Evolutionary conservation across 1,140 invertebrate genomes (phyloP).

Genomic region (Macrostomum lignano): DNA sequence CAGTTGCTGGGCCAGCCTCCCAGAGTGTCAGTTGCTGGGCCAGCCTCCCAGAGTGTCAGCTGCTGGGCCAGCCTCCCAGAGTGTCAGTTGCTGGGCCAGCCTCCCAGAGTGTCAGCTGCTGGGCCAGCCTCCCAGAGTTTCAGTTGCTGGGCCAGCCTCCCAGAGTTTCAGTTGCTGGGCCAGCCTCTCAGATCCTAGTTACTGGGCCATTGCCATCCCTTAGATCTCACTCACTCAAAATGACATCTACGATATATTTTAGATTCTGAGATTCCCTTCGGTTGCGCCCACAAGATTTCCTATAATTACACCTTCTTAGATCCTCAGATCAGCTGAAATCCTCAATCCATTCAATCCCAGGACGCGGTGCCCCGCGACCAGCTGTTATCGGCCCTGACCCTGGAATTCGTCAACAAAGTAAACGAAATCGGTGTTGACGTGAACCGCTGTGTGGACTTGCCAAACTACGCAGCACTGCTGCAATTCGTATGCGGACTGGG

Average conservation of each 20-base stretch:
- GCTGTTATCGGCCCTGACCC: constrained; percentile 46
- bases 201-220: too few species aligned
- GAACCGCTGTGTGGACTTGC: constrained; percentile 58
- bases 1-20: too few species aligned
- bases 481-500: constrained; percentile 93
- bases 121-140: too few species aligned
- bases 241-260: constrained; percentile 50
- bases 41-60: too few species aligned
- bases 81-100: too few species aligned
- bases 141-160: too few species aligned
- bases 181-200: too few species aligned
- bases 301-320: not conserved
- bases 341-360: constrained; percentile 31
- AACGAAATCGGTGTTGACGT: constrained; percentile 97
- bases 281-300: not conserved
- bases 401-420: constrained; percentile 66
- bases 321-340: constrained; percentile 4
- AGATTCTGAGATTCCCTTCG: constrained; percentile 6
- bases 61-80: too few species aligned
- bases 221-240: too few species aligned
- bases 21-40: too few species aligned
- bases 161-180: too few species aligned
- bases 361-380: constrained; percentile 57
- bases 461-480: constrained; percentile 50
- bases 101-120: too few species aligned